phyloP scores from a whole-genome alignment of 2,113 vertebrate genomes.

The Chinchilla lanigera region DNA sequence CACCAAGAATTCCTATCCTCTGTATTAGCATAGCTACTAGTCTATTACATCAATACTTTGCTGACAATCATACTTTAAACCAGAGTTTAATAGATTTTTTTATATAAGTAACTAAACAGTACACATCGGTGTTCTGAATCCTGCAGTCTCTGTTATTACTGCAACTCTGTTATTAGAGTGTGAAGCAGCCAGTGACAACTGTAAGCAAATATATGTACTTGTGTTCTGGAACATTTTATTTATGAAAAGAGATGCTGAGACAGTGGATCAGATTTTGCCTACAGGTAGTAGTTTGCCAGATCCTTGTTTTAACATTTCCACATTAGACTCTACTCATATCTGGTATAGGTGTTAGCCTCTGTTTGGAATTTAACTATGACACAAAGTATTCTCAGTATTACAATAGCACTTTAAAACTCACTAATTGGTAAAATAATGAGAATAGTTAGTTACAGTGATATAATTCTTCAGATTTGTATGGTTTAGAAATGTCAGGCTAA shows the following conservation, averaged over 20 bases:
- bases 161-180: background rate
- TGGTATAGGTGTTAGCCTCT: background rate
- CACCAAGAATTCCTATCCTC: background rate
- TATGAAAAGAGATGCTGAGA: background rate
- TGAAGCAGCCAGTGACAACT: background rate
- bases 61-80: background rate
- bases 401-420: background rate
- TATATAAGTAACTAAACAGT: background rate
- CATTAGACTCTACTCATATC: background rate
- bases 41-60: background rate
- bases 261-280: background rate
- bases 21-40: background rate
- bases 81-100: background rate
- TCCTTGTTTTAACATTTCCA: background rate
- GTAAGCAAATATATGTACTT: background rate
- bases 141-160: background rate
- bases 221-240: background rate
- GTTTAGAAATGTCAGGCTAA: background rate
- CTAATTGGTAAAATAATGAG: constrained; percentile 28
- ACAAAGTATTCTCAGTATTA: background rate
- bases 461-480: background rate
- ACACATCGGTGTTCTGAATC: background rate
- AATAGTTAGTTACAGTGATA: background rate
- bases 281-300: background rate
- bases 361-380: background rate